Evolutionary conservation across 2,888 invertebrate species (phyloP).

Genomic region (Peribatodes rhomboidaria): DNA sequence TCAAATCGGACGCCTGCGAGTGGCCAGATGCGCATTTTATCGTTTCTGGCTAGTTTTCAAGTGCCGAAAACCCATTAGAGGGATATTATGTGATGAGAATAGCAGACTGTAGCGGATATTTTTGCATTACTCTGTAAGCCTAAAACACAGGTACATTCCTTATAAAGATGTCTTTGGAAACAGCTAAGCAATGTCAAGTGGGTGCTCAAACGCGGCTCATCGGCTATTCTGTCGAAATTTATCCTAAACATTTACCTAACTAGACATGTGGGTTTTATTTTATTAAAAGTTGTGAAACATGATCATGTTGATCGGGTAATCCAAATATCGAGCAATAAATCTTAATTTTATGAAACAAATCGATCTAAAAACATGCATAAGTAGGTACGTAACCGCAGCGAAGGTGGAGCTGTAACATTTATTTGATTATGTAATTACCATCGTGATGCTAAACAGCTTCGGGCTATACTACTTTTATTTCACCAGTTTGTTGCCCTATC

Average conservation of each 20-base stretch:
- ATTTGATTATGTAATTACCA: conserved; percentile 43
- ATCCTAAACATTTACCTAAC: conserved; percentile 21
- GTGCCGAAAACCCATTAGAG: conserved; percentile 82
- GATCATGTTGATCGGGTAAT: conserved; percentile 15
- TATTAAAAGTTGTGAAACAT: conserved; percentile 25
- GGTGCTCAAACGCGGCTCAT: conserved; percentile 15
- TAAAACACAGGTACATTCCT: conserved; percentile 11
- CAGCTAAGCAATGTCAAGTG: conserved; percentile 23
- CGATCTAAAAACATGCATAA: conserved; percentile 34
- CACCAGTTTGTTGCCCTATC: conserved; percentile 40
- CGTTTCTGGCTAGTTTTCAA: conserved; percentile 84
- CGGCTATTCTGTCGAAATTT: conserved; percentile 26
- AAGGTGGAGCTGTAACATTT: conserved; percentile 43
- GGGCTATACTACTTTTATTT: conserved; percentile 48
- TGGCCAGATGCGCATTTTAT: conserved; percentile 82
- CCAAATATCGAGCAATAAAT: conserved; percentile 37
- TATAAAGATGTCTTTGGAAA: conserved; percentile 17
- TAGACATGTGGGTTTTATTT: conserved; percentile 25
- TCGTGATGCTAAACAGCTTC: conserved; percentile 41
- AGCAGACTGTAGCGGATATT: conserved; percentile 50
- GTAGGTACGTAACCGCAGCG: conserved; percentile 40
- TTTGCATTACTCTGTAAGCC: conserved; percentile 33
- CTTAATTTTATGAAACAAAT: conserved; percentile 33
- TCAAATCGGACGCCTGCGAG: conserved; percentile 71
- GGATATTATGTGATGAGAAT: conserved; percentile 73